Base-by-base conservation (phyloP, 2,888 invertebrate genomes). In the Argyresthia goedartella region DNA sequence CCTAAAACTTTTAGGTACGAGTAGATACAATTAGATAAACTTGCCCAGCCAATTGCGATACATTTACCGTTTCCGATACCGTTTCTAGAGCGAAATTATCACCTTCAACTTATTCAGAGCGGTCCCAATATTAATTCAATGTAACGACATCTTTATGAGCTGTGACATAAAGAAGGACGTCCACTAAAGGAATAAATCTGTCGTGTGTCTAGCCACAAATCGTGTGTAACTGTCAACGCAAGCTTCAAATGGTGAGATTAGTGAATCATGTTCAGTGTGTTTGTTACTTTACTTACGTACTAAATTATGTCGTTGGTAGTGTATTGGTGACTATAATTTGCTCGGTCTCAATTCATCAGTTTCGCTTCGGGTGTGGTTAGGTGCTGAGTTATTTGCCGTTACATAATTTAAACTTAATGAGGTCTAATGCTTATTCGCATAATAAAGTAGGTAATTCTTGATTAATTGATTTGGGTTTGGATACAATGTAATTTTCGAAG, bases 111-210 rank as follows among this genome's bases (percentile, higher is more conserved):
- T 77, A 25, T 78, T 73, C 67, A 67, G 65, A 65, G 65, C 64
- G 15, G 41, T 63, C 60, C 65, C 34, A 41, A 71, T 77, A 79
- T 79, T 75, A 78, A 80, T 81, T 76, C 71, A 67, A 72, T 61
- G 66, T 72, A 76, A 76, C 63, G 82, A 82, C 78, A 73, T 80
- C 67, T 81, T 82, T 82, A 81, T 76, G 81, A 76, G 75, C 67
- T 77, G 80, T 69, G 79, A 81, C 73, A 79, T 71, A 76, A 75
- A 80, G 71, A 74, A 74, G 79, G 76, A 77, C 75, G 75, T 73
- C 78, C 70, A 71, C 74, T 65, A 66, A 71, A 68, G 67, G 69
- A 69, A 81, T 82, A 82, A 82, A 82, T 81, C 81, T 81, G 79
- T 82, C 81, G 69, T 54, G 64, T 57, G 64, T 64, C 74, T 69